Percentiles rank a stretch among this genome's conserved stretches.
Evolutionary conservation across 1,140 invertebrate species (phyloP).

Genomic region (Drosophila paulistorum): DNA sequence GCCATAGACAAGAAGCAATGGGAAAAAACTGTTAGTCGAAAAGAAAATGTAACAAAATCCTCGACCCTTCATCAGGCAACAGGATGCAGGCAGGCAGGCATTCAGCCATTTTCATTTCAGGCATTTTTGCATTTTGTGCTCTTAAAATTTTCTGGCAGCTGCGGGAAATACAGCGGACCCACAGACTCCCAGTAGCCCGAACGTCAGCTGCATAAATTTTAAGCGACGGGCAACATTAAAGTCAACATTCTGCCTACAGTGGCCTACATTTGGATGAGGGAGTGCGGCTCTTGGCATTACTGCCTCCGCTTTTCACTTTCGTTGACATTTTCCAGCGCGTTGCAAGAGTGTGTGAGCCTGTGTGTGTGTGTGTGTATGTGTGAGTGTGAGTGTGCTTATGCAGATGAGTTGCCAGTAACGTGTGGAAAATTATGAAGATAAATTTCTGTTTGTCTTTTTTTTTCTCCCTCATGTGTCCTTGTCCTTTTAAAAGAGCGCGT

Average conservation of each 20-base stretch:
- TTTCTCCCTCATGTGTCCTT: conserved; percentile 27
- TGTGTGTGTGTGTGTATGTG: conserved; percentile 28
- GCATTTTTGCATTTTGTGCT: conserved; percentile 11
- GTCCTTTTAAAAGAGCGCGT: conserved; percentile 50
- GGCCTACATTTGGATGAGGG: conserved; percentile 57
- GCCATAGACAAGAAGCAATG: conserved; percentile 39
- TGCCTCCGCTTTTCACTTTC: conserved; percentile 73
- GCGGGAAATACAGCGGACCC: neutral
- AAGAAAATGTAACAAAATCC: conserved; percentile 9
- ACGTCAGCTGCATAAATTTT: conserved; percentile 78
- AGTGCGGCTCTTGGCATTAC: conserved; percentile 60
- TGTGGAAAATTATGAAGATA: conserved; percentile 78
- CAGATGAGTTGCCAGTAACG: conserved; percentile 75
- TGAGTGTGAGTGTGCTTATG: conserved; percentile 54
- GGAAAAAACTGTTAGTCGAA: conserved; percentile 5
- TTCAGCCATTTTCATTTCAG: neutral
- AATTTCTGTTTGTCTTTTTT: conserved; percentile 67
- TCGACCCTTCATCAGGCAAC: conserved; percentile 12
- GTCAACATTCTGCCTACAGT: conserved; percentile 76
- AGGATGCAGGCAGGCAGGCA: conserved; percentile 10
- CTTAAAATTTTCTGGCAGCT: conserved; percentile 34
- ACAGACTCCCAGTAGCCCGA: conserved; percentile 22
- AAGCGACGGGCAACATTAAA: conserved; percentile 75
- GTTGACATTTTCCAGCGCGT: conserved; percentile 72
- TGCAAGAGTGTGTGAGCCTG: conserved; percentile 31